These are phyloP conservation scores for Heliconius eleuchia DNA, from an alignment of 1,140 invertebrate genomes.

Conservation along the genomic window DNA sequence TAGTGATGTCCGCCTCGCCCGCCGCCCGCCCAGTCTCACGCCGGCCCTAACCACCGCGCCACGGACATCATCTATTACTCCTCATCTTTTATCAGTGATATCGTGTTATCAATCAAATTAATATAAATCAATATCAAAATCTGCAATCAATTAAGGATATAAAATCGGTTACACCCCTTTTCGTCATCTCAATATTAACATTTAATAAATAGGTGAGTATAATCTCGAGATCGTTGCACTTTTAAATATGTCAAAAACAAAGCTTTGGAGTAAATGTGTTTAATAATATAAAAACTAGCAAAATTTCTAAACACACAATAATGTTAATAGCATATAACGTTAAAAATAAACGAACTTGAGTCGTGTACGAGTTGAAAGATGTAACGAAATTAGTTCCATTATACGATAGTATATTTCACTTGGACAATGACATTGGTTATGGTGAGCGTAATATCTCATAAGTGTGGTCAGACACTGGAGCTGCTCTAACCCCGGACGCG, in stretches of 20 bases:
- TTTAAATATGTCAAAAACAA: background rate
- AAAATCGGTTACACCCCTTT: background rate
- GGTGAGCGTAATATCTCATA: slow-evolving; percentile 31
- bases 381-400: slow-evolving; percentile 41
- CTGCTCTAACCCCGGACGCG: slow-evolving; percentile 37
- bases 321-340: slow-evolving; percentile 25
- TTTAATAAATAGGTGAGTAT: background rate
- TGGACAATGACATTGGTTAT: slow-evolving; percentile 40
- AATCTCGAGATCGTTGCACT: slow-evolving; percentile 8
- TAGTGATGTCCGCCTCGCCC: slow-evolving; percentile 56
- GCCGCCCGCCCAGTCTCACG: slow-evolving; percentile 54
- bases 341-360: slow-evolving; percentile 37
- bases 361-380: slow-evolving; percentile 37
- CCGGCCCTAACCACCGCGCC: slow-evolving; percentile 18
- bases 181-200: background rate
- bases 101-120: slow-evolving; percentile 12
- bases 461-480: slow-evolving; percentile 29
- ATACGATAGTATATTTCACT: slow-evolving; percentile 35
- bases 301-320: slow-evolving; percentile 17
- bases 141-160: background rate
- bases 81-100: slow-evolving; percentile 28
- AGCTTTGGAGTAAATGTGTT: background rate
- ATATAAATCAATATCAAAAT: slow-evolving; percentile 23
- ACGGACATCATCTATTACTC: slow-evolving; percentile 11
- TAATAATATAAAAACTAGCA: background rate